Base-by-base conservation (phyloP, 2,888 invertebrate species). In the Mythimna vitellina region DNA sequence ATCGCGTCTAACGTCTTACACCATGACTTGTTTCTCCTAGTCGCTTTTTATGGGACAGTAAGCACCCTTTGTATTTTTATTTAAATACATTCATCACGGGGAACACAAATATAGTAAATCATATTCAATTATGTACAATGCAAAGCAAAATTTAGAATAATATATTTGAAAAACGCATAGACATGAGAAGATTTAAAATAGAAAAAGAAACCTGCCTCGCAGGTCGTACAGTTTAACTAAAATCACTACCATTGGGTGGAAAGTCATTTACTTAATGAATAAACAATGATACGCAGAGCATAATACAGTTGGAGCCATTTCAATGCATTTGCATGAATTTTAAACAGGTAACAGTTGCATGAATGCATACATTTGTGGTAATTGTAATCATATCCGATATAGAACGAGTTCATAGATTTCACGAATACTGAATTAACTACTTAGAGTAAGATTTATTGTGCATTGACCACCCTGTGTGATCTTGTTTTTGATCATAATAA, bases 231-330 rank as follows among this genome's bases (percentile, higher is more conserved):
- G 68, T 66, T 65, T n/a, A 68, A 64, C 53, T 35, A 32, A 61
- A 76, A 82, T 65, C 64, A 66, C 49, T 69, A 57, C 57, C 56
- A 67, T 22, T 42, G 46, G 61, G n/a, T 58, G 32, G 66, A 25
- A 73, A 69, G 61, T 62, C 46, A 80, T 64, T 62, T 70, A 69
- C 57, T 75, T 63, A 25, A 70, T 73, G 67, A 70, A 70, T 80
- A 73, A 73, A 68, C 66, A 67, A 69, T 73, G 60, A 73, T 65
- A 66, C 76, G 80, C 83, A 62, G 58, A 85, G 76, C 80, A 74
- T 58, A 82, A 70, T 65, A 76, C 67, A 65, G 42, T 68, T 56
- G 56, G 66, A 70, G 20, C 58, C 20, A 70, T 71, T 73, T 60
- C 63, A 82, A 63, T 68, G 69, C 79, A 67, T 42, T 74, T 63